Conservation (phyloP, 2,113 vertebrate genomes). For the Rhea pennata region DNA sequence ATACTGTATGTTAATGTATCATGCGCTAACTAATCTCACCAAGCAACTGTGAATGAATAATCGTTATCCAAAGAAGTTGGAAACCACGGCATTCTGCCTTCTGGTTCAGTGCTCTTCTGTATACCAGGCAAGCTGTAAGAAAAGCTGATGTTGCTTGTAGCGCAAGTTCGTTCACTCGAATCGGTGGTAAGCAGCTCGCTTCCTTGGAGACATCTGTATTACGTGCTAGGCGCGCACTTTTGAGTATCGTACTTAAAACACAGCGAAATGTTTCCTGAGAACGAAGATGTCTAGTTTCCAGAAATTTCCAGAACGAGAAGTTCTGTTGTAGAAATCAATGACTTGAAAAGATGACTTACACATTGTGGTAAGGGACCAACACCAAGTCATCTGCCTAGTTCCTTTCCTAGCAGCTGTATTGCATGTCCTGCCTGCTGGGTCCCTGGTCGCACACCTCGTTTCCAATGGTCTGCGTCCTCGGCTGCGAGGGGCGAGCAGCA, state of each 20-base stretch:
- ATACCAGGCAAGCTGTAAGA: neutral
- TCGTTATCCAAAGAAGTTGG: neutral
- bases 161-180: neutral
- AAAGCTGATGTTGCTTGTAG: neutral
- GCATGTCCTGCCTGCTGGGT: rapidly evolving
- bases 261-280: neutral
- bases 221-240: rapidly evolving
- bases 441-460: neutral
- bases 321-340: neutral
- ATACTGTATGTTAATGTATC: neutral
- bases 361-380: neutral
- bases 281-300: neutral
- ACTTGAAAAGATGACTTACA: neutral
- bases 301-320: neutral
- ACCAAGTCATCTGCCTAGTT: neutral
- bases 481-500: neutral
- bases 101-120: neutral
- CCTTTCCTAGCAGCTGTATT: neutral
- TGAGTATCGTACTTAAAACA: neutral
- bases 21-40: neutral
- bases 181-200: neutral
- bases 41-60: neutral
- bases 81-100: neutral
- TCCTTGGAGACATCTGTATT: neutral
- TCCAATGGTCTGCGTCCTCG: neutral